phyloP scores from a whole-genome alignment of 2,888 invertebrate genomes.

The Trissoscelio sp. region DNA sequence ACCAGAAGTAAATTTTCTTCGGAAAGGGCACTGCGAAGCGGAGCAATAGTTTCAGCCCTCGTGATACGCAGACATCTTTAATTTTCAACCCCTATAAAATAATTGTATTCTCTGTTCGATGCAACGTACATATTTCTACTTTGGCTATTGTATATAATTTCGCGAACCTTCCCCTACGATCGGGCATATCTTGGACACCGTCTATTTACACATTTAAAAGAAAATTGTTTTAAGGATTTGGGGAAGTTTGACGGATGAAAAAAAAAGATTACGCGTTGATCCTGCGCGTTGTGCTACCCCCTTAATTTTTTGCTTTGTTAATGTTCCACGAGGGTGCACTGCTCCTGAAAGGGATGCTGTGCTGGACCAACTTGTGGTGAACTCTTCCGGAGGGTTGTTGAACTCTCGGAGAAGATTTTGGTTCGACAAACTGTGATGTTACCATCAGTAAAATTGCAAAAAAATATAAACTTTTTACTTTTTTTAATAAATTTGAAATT shows the following conservation, averaged over 20 bases:
- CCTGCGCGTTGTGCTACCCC: conserved; percentile 75
- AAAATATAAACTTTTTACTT: not conserved
- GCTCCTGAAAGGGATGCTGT: conserved; percentile 75
- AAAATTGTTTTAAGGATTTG: conserved; percentile 7
- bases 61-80: conserved; percentile 60
- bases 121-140: conserved; percentile 5
- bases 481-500: no score
- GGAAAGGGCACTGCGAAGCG: not conserved
- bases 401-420: conserved; percentile 1
- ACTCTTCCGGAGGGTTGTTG: conserved; percentile 73
- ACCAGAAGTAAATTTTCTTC: conserved; percentile 5
- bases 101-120: not conserved
- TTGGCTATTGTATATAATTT: not conserved
- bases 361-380: conserved; percentile 79
- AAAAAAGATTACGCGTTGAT: conserved; percentile 71
- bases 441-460: conserved; percentile 36
- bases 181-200: conserved; percentile 47
- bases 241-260: conserved; percentile 27
- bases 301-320: conserved; percentile 62
- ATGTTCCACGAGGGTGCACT: conserved; percentile 74
- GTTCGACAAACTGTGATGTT: conserved; percentile 36
- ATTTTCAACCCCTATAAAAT: conserved; percentile 25
- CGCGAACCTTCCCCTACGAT: conserved; percentile 49
- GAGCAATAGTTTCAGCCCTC: conserved; percentile 8
- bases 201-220: conserved; percentile 27